Conservation (phyloP, 1,140 invertebrate species). For the Drosophila takahashii region DNA sequence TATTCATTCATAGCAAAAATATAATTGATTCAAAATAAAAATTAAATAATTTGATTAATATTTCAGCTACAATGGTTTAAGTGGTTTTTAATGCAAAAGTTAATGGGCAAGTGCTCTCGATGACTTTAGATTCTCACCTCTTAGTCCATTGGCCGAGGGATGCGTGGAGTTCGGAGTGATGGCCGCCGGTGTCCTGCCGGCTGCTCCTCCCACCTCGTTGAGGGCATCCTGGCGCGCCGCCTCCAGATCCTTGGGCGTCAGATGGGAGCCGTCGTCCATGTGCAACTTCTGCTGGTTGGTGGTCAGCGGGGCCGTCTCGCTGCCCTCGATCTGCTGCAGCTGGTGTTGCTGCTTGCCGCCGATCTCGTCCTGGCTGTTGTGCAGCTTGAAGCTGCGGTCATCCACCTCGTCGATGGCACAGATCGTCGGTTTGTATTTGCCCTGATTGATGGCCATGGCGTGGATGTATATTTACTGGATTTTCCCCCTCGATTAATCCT, state of each 20-base stretch:
- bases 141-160: constrained; percentile 73
- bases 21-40: too few species aligned
- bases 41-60: too few species aligned
- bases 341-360: constrained; percentile 32
- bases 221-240: constrained; percentile 64
- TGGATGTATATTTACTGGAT: neutral
- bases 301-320: constrained; percentile 78
- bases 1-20: too few species aligned
- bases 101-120: neutral
- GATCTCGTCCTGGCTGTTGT: constrained; percentile 59
- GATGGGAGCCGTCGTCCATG: constrained; percentile 64
- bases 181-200: constrained; percentile 56
- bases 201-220: constrained; percentile 24
- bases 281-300: constrained; percentile 80
- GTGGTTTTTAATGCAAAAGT: neutral
- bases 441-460: constrained; percentile 75
- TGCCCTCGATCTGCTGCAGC: constrained; percentile 73
- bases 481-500: neutral
- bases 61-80: too few species aligned
- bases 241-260: constrained; percentile 74
- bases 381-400: constrained; percentile 76
- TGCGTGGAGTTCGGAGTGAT: constrained; percentile 70
- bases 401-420: constrained; percentile 81
- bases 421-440: constrained; percentile 79
- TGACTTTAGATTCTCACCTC: constrained; percentile 51